A percentile compares a stretch with the other conserved stretches of the same genome.
These are phyloP conservation scores for Schizaphis graminum DNA, from an alignment of 2,888 invertebrate genomes.

Conservation along the genomic window DNA sequence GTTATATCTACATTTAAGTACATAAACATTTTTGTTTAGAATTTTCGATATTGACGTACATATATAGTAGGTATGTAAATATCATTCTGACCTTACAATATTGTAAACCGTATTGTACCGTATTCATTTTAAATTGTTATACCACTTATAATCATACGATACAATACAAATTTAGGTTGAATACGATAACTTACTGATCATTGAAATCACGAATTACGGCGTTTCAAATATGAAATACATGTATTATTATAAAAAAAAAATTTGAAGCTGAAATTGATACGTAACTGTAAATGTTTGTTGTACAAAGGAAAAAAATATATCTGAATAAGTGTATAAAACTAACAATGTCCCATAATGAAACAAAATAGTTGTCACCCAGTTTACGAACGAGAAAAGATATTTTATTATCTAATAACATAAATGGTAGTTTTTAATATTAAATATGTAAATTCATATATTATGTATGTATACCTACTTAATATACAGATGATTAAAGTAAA, in stretches of 20 bases:
- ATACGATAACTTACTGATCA: neutral
- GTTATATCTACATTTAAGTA: neutral
- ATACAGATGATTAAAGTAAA: neutral
- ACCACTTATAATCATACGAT: neutral
- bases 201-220: neutral
- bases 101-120: neutral
- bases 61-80: neutral
- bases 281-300: constrained; percentile 22
- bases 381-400: neutral
- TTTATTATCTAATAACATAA: neutral
- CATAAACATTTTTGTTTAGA: neutral
- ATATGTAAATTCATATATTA: neutral
- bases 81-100: neutral
- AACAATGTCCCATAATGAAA: neutral
- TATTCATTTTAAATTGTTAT: neutral
- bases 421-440: neutral
- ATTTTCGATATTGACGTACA: neutral
- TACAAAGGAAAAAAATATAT: neutral
- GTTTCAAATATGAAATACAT: neutral
- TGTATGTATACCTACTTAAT: neutral
- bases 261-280: neutral
- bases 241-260: neutral
- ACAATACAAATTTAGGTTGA: constrained; percentile 3
- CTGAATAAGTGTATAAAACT: neutral
- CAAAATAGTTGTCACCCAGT: neutral